These are phyloP conservation scores for Hemistola chrysoprasaria DNA, from an alignment of 2,888 invertebrate species.

Conservation along the genomic window DNA sequence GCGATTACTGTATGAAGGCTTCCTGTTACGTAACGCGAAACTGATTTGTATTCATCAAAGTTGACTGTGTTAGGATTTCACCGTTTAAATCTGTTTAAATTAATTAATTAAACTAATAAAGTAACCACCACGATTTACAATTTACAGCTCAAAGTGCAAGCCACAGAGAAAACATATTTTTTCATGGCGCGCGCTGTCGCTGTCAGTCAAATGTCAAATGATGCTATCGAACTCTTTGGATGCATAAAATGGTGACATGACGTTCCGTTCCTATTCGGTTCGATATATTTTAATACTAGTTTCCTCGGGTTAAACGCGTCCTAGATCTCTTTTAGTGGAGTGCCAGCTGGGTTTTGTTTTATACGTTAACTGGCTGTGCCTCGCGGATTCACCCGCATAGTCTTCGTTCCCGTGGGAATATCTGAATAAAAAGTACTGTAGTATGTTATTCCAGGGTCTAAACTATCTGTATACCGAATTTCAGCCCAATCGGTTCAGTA, in stretches of 20 bases:
- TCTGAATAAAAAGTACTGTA: too few species aligned
- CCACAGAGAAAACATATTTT: constrained; percentile 20
- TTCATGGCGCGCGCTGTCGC: constrained; percentile 2
- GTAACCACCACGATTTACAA: background rate
- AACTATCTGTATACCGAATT: too few species aligned
- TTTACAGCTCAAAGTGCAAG: constrained; percentile 15
- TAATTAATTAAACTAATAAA: constrained; percentile 10
- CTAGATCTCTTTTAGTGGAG: constrained; percentile 15
- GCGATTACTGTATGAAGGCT: constrained; percentile 26
- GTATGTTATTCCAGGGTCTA: too few species aligned
- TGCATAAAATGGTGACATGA: constrained; percentile 34
- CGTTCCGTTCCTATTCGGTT: constrained; percentile 35
- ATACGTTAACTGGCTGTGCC: too few species aligned
- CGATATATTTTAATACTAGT: constrained; percentile 9
- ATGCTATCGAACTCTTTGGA: too few species aligned
- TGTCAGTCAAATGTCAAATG: constrained; percentile 38
- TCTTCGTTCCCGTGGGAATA: too few species aligned
- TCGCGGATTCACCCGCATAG: too few species aligned
- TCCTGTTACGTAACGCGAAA: constrained; percentile 20
- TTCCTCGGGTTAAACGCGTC: constrained; percentile 22
- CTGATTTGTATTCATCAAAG: constrained; percentile 1
- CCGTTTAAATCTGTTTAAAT: background rate
- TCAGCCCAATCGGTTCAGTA: too few species aligned
- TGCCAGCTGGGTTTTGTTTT: constrained; percentile 26
- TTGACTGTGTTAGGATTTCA: background rate